Percentiles rank a stretch among this genome's conserved stretches.
Conservation (phyloP, 2,797 vertebrate species). For the Salarias fasciatus region DNA sequence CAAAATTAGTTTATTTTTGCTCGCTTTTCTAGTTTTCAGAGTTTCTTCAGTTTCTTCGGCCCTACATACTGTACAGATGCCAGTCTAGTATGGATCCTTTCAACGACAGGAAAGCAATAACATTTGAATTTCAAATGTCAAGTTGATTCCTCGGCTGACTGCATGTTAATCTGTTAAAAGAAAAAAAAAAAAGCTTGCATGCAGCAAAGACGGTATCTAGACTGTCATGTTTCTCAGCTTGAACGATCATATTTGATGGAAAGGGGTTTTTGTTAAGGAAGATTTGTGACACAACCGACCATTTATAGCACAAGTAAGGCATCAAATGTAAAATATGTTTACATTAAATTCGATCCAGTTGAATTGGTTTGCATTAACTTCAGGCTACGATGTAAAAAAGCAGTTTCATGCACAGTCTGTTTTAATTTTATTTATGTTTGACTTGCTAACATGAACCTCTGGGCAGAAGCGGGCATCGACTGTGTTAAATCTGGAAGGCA, state of each 20-base stretch:
- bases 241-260: background rate
- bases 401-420: background rate
- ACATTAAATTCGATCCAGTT: background rate
- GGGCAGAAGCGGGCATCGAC: conserved; percentile 8
- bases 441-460: conserved; percentile 1
- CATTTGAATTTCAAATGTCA: no score
- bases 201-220: background rate
- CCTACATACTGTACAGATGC: no score
- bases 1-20: no score
- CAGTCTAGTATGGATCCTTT: no score
- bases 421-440: background rate
- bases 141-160: background rate
- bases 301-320: background rate
- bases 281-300: background rate
- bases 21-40: no score
- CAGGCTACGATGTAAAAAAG: background rate
- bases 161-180: background rate
- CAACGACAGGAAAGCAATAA: no score
- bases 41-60: no score
- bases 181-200: background rate
- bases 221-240: background rate
- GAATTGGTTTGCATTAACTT: conserved; percentile 5
- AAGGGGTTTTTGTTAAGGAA: no score
- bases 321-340: background rate
- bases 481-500: background rate